Conservation (phyloP, 1,140 invertebrate genomes). For the Trachymyrmex septentrionalis region DNA sequence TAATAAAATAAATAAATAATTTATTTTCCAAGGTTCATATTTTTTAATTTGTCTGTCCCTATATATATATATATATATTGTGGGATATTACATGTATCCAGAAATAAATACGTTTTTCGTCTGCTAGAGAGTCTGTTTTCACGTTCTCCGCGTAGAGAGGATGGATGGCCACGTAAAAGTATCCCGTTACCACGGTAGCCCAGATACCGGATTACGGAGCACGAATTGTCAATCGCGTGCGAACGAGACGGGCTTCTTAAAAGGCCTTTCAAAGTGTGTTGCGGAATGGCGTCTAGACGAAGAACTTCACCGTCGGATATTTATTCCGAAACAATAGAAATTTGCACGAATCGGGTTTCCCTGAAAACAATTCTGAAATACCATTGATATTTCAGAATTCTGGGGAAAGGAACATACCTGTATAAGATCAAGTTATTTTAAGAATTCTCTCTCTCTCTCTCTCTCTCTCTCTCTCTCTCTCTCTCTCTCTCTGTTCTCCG, state of each 20-base stretch:
- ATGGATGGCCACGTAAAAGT: conserved; percentile 79
- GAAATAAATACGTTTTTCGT: conserved; percentile 12
- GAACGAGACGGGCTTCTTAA: conserved; percentile 66
- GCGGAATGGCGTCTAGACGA: conserved; percentile 30
- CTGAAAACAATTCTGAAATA: background rate
- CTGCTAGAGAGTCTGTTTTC: conserved; percentile 63
- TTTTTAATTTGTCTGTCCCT: background rate
- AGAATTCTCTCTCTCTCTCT: too few relatives aligned
- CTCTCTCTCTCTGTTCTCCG: background rate
- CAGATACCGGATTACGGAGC: conserved; percentile 83
- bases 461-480: too few relatives aligned
- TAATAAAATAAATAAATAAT: too few relatives aligned
- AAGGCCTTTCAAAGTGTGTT: conserved; percentile 61
- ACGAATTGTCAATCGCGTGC: conserved; percentile 81
- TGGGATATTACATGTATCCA: background rate
- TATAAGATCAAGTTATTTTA: background rate
- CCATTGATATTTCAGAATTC: background rate
- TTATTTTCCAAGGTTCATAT: too few relatives aligned
- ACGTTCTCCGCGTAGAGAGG: conserved; percentile 56
- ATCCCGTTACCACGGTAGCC: conserved; percentile 83
- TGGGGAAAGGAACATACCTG: background rate
- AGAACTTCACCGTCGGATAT: background rate
- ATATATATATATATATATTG: background rate
- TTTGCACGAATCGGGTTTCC: background rate
- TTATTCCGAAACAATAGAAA: background rate